phyloP scores from a whole-genome alignment of 2,113 vertebrate species.

The Antechinus flavipes region DNA sequence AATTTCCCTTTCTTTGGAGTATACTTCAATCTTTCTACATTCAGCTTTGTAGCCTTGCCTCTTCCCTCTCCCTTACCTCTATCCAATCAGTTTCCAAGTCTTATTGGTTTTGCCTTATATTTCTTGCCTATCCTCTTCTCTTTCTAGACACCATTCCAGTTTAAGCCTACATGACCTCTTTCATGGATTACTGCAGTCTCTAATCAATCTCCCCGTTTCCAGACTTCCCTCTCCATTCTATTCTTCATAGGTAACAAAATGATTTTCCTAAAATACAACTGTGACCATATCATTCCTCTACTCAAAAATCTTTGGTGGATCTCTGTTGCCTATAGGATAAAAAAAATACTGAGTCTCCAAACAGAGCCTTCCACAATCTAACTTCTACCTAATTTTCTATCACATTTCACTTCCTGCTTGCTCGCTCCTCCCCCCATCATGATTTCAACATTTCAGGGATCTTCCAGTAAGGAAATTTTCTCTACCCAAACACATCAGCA shows the following conservation, averaged over 20 bases:
- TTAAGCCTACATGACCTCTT: not conserved
- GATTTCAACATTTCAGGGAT: not conserved
- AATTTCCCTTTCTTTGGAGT: not conserved
- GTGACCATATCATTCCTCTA: too few relatives aligned
- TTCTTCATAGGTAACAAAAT: not conserved
- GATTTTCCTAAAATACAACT: not conserved
- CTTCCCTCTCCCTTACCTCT: not conserved
- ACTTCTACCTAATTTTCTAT: not conserved
- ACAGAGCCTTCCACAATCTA: not conserved
- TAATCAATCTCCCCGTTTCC: not conserved
- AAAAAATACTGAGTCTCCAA: not conserved
- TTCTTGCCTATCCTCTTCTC: not conserved
- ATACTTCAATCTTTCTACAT: not conserved
- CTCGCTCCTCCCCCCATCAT: too few relatives aligned
- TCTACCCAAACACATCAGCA: not conserved
- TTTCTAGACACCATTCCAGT: not conserved
- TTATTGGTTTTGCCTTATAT: not conserved
- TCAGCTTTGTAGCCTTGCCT: not conserved
- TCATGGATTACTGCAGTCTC: not conserved
- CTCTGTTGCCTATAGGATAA: not conserved
- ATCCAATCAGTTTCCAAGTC: not conserved
- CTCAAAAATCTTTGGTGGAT: not conserved
- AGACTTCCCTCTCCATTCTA: not conserved
- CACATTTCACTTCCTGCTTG: not conserved
- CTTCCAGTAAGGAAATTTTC: not conserved